These are phyloP conservation scores for Prosopocoilus inquinatus DNA, from an alignment of 2,888 invertebrate genomes.

Conservation along the genomic window DNA sequence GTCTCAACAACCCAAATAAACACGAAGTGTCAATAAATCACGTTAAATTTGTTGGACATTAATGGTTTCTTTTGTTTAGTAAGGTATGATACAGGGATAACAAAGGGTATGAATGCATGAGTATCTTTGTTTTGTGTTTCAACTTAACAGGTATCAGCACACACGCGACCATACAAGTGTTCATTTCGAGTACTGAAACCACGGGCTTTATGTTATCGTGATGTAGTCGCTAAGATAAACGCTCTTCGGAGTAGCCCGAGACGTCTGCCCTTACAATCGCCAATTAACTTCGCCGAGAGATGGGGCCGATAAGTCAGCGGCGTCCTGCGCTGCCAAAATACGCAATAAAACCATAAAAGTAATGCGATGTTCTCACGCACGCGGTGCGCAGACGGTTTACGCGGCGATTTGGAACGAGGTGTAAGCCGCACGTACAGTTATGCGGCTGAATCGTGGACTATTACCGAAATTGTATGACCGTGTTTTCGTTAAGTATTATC, in stretches of 20 bases:
- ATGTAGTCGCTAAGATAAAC: slow-evolving; percentile 1
- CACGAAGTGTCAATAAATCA: too few species aligned
- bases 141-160: too few species aligned
- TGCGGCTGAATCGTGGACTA: slow-evolving; percentile 1
- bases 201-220: slow-evolving; percentile 1
- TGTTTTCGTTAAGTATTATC: slow-evolving; percentile 2
- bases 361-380: slow-evolving; percentile 5
- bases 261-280: slow-evolving; percentile 5
- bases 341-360: slow-evolving; percentile 4
- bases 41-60: too few species aligned
- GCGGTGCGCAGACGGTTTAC: neutral
- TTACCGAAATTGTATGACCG: slow-evolving; percentile 1
- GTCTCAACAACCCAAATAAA: too few species aligned
- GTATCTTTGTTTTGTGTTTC: too few species aligned
- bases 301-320: slow-evolving; percentile 1
- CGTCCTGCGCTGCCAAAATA: slow-evolving; percentile 3
- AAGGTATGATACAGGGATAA: too few species aligned
- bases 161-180: too few species aligned
- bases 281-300: slow-evolving; percentile 3
- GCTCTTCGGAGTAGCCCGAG: neutral
- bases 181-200: too few species aligned
- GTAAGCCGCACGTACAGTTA: slow-evolving; percentile 3
- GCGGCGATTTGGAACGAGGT: neutral
- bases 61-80: too few species aligned
- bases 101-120: too few species aligned